Evolutionary conservation across 2,888 invertebrate species (phyloP), one percentile per base, ranked within the genome.

Genomic region (Plagodis dolabraria): DNA sequence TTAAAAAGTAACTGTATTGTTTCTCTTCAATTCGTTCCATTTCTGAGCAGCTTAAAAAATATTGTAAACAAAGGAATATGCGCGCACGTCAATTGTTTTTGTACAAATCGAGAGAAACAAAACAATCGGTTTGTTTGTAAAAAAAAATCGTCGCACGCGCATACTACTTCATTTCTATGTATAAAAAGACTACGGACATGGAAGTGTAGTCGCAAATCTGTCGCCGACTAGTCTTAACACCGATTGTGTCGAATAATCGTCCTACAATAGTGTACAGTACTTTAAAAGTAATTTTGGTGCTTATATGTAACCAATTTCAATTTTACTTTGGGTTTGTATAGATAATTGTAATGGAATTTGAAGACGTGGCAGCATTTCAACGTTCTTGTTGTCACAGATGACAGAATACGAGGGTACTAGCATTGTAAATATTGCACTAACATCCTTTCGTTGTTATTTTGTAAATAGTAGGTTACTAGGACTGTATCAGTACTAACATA

Each of bases 171-270:
- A 42, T 33, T 45, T 44, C 48, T 44, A 63, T 58, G 35, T 57
- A 53, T 64, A 54, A 45, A 47, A 57, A 53, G 33, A 51, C 49
- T 35, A 49, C 9, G 52, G 50, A 47, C 52, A 55, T 49, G 60
- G 55, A 60, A 58, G 60, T 58, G 58, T 60, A 59, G 53, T 67
- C 62, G 48, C 54, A 53, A 57, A 49, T 57, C 52, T 57, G 56
- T 60, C 59, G 54, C 59, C 63, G 65, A 69, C 65, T 69, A 69
- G 67, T 54, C 57, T 55, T 55, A 53, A 59, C 49, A 54, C 50
- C 51, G 50, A 59, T 50, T 51, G 50, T 46, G 48, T 53, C 44
- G 5, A 48, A n/a, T 52, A 33, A 40, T 47, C 52, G 42, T 42
- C 35, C 22, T 33, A 7, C 33, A 40, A 34, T 40, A 47, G 38